Conservation (phyloP, 1,140 invertebrate genomes). For the Zaprionus africanus region DNA sequence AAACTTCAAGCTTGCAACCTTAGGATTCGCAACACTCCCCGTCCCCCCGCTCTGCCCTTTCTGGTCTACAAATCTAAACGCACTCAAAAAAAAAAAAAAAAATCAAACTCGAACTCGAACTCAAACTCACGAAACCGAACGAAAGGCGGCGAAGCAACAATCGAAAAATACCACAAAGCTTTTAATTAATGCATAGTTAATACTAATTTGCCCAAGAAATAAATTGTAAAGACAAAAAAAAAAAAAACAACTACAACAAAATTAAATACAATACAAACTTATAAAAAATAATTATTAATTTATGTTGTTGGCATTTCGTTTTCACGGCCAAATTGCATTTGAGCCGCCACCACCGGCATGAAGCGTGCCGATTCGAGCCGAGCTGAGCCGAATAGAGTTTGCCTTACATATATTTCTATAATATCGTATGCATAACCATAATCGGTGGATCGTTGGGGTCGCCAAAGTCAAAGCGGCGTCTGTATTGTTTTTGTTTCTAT, state of each 20-base stretch:
- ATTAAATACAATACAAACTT: constrained; percentile 42
- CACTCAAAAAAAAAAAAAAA: not conserved
- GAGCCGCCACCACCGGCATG: constrained; percentile 16
- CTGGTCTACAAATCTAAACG: not conserved
- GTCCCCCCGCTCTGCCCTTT: constrained; percentile 17
- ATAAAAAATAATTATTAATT: constrained; percentile 76
- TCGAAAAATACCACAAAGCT: constrained; percentile 47
- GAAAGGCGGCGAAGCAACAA: constrained; percentile 24
- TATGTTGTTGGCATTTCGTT: constrained; percentile 76
- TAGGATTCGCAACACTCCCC: constrained; percentile 28
- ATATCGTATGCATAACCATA: constrained; percentile 32
- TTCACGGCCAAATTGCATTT: constrained; percentile 79
- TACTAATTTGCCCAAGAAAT: constrained; percentile 41
- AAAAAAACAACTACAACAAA: constrained; percentile 41
- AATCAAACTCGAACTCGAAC: not conserved
- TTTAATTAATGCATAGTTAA: constrained; percentile 65
- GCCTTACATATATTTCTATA: constrained; percentile 20
- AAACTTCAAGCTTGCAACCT: constrained; percentile 29
- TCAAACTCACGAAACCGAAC: constrained; percentile 41
- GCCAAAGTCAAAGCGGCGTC: constrained; percentile 6
- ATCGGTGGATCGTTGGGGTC: constrained; percentile 28
- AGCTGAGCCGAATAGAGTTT: not conserved
- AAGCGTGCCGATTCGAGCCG: constrained; percentile 18
- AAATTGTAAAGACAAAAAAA: constrained; percentile 21
- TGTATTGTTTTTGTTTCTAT: not conserved